Evolutionary conservation across 2,113 vertebrate species (phyloP).

Genomic region (Polypterus senegalus): DNA sequence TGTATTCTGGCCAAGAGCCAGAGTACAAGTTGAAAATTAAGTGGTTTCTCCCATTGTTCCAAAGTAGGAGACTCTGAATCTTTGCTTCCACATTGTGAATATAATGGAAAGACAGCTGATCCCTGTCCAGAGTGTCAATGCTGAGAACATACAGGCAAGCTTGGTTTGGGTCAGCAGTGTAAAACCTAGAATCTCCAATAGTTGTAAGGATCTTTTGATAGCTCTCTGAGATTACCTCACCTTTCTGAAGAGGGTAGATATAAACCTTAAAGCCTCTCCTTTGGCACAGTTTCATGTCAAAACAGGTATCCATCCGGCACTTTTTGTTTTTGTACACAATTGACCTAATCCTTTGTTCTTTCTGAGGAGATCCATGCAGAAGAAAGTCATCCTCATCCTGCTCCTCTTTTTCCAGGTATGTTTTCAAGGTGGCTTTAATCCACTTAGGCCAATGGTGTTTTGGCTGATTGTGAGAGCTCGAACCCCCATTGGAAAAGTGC

Average conservation of each 20-base stretch:
- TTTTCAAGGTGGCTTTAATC: slow-evolving; percentile 31
- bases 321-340: slow-evolving; percentile 54
- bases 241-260: slow-evolving; percentile 46
- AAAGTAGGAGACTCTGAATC: slow-evolving; percentile 51
- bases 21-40: slow-evolving; percentile 65
- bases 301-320: slow-evolving; percentile 65
- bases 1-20: slow-evolving; percentile 62
- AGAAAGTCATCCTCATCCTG: slow-evolving; percentile 54
- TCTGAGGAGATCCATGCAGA: slow-evolving; percentile 49
- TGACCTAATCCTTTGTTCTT: slow-evolving; percentile 46
- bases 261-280: slow-evolving; percentile 48
- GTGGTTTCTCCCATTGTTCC: slow-evolving; percentile 61
- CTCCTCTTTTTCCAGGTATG: slow-evolving; percentile 53
- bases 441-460: slow-evolving; percentile 34
- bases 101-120: slow-evolving; percentile 54
- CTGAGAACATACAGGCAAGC: slow-evolving; percentile 55
- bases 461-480: slow-evolving; percentile 3
- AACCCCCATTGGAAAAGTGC: slow-evolving; percentile 20
- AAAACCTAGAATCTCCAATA: slow-evolving; percentile 52
- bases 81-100: slow-evolving; percentile 45
- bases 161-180: slow-evolving; percentile 42
- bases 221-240: slow-evolving; percentile 47
- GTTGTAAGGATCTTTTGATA: slow-evolving; percentile 56
- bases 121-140: slow-evolving; percentile 58
- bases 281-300: slow-evolving; percentile 53